These are phyloP conservation scores for Delichon dasypus DNA, from an alignment of 2,797 vertebrate species.

Conservation along the genomic window DNA sequence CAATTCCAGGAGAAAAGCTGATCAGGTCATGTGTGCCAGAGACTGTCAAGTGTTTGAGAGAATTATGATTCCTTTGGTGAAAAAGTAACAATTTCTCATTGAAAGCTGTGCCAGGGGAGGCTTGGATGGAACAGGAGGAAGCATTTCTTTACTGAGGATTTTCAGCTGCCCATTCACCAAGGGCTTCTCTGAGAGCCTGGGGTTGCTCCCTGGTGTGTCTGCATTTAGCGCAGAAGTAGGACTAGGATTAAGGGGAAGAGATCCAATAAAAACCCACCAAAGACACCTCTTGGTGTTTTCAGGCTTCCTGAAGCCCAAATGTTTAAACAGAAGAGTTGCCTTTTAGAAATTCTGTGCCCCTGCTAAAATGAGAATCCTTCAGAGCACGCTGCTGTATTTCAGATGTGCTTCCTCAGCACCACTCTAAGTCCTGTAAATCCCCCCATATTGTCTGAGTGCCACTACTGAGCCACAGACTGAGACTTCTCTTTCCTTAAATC, in stretches of 20 bases:
- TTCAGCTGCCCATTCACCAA: background rate
- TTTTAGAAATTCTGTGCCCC: background rate
- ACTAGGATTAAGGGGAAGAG: background rate
- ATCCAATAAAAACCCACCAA: background rate
- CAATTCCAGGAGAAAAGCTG: background rate
- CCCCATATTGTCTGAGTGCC: background rate
- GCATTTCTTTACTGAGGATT: background rate
- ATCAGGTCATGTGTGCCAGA: background rate
- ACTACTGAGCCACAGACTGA: background rate
- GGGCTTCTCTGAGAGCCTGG: background rate
- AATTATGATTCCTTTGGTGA: background rate
- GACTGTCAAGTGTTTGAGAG: background rate
- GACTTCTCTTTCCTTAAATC: background rate
- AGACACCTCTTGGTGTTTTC: background rate
- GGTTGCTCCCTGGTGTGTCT: background rate
- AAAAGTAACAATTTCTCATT: background rate
- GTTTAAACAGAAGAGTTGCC: background rate
- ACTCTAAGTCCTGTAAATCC: background rate
- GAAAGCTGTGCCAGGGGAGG: background rate
- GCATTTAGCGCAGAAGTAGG: background rate
- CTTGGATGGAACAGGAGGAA: background rate
- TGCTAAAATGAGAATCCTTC: background rate
- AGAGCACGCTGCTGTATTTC: accelerated
- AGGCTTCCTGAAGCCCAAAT: background rate
- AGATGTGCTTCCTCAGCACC: background rate